Evolutionary conservation across 2,888 invertebrate species (phyloP), one percentile per base, ranked within the genome.

Genomic region (Diaphora mendica): DNA sequence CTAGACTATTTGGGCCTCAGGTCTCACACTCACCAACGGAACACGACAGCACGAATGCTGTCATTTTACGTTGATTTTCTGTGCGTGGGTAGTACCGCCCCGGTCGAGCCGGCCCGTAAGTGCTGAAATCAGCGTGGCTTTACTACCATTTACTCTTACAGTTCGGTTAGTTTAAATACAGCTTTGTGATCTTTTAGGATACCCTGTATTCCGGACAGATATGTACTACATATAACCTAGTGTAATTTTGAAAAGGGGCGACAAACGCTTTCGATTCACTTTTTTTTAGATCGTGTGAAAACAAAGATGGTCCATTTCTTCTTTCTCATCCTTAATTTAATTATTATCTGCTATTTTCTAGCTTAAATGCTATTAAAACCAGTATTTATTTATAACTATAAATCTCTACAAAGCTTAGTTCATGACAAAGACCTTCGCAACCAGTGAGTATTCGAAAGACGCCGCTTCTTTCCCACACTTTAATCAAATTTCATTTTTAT

Each of bases 401-500:
- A n/a, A 13, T 55, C n/a, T 55, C n/a, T 26, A 26, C 13, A 23
- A 55, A 9, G n/a, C 11, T 55, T 55, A 55, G 59, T 4, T 59
- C 13, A 15, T 26, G 11, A 26, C 59, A 59, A 30, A 62, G 17
- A 26, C 15, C 15, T 59, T 59, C 2, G 15, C 59, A 59, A 30
- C 26, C 13, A 59, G 26, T 15, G 1, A 59, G 59, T 8, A 62
- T 17, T 30, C 62, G 30, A 62, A 62, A 62, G 62, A 17, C 17
- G 30, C 30, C 26, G 62, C 7, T 30, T 62, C 13, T 4, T 82
- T 82, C 83, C 74, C 83, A 83, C 84, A 70, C 39, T 51, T 68
- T 44, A 26, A 13, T 33, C 20, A 67, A 35, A 64, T 55, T 4
- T 75, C 33, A 51, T 74, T 80, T 55, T 75, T 70, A 79, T 62